Conservation (phyloP, 2,113 vertebrate species). For the Elanoides forficatus region DNA sequence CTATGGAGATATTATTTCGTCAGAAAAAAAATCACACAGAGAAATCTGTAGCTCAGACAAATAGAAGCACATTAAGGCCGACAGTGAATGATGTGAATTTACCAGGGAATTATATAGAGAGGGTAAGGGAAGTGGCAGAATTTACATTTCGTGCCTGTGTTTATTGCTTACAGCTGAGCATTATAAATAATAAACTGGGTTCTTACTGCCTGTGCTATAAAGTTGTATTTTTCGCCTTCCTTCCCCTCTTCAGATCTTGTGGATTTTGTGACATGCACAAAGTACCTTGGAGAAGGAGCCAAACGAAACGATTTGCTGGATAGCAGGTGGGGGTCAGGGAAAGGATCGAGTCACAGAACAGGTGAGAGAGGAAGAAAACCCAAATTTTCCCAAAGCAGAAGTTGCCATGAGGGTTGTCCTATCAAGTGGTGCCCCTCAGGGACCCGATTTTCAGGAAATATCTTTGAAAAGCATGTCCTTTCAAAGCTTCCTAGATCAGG, state of each 20-base stretch:
- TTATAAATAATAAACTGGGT: constrained; percentile 55
- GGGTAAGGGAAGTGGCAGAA: constrained; percentile 53
- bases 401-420: not conserved
- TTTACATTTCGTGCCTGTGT: constrained; percentile 60
- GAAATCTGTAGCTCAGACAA: constrained; percentile 43
- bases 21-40: not conserved
- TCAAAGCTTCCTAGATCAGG: not conserved
- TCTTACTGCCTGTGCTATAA: not conserved
- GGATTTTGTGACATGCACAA: not conserved
- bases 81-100: constrained; percentile 55
- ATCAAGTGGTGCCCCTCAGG: not conserved
- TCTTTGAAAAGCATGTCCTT: not conserved
- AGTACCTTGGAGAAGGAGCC: not conserved
- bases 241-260: not conserved
- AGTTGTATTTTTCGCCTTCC: not conserved
- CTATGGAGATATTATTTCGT: constrained; percentile 7
- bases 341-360: not conserved
- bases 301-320: not conserved
- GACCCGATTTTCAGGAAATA: not conserved
- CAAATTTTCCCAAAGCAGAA: not conserved
- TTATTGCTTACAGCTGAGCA: constrained; percentile 61
- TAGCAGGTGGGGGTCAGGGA: not conserved
- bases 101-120: constrained; percentile 42
- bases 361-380: not conserved
- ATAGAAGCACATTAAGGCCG: constrained; percentile 35